phyloP scores from a whole-genome alignment of 2,113 vertebrate genomes.

The Carassius gibelio region DNA sequence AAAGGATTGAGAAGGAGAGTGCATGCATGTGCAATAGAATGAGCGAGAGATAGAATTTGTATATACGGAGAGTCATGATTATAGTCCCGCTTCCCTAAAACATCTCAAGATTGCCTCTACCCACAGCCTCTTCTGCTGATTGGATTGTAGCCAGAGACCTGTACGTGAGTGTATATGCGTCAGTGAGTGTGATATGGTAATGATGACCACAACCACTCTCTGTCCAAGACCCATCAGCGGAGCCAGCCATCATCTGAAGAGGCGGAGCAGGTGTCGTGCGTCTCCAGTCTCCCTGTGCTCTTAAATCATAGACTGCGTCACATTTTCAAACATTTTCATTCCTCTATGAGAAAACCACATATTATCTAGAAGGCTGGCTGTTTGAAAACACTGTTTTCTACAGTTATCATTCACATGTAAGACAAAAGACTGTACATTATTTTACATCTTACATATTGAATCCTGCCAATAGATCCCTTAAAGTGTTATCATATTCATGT shows the following conservation, averaged over 20 bases:
- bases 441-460: not conserved
- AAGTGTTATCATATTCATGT: not conserved
- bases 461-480: not conserved
- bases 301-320: not conserved
- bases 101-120: conserved; percentile 29
- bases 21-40: not conserved
- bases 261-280: conserved; percentile 9
- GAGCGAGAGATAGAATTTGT: conserved; percentile 21
- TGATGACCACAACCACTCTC: conserved; percentile 39
- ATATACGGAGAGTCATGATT: conserved; percentile 14
- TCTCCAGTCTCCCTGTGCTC: not conserved
- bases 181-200: conserved; percentile 43
- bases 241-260: conserved; percentile 14
- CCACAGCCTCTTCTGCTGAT: conserved; percentile 30
- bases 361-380: not conserved
- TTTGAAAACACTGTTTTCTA: not conserved
- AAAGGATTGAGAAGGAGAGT: conserved; percentile 30
- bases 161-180: conserved; percentile 27
- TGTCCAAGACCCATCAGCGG: conserved; percentile 26
- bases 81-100: conserved; percentile 16
- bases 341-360: conserved; percentile 5
- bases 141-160: conserved; percentile 26
- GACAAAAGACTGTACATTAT: not conserved
- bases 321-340: conserved; percentile 21
- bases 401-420: not conserved